Evolutionary conservation across 2,113 vertebrate genomes (phyloP), one percentile per base, ranked within the genome.

Genomic region (Gavialis gangeticus): DNA sequence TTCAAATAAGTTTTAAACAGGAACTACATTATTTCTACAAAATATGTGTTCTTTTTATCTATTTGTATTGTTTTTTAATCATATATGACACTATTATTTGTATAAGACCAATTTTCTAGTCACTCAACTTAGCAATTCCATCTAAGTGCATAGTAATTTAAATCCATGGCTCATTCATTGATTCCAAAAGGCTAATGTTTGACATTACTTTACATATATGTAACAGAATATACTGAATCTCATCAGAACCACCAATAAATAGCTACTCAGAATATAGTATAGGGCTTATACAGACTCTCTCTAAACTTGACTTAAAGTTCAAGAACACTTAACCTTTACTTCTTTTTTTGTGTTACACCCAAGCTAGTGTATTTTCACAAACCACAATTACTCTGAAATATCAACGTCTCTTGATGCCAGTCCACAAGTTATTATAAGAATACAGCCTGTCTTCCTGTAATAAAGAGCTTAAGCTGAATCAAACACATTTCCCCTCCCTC

Each of bases 171-270:
- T 95, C 96, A 93, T 96, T 94, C 96, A 96, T 96, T 94, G 95
- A 97, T 96, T 96, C 87, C 67, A 94, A 95, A 96, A 96, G 94
- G 88, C 90, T 95, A 95, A 94, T 95, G 94, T 88, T 91, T 75
- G 82, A 93, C 94, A 96, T 94, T 80, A 0, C 90, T 95, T 73
- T 96, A 83, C 55, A 4, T 90, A 34, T 85, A 82, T 89, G 63
- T 87, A 95, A 85, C 93, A 96, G 91, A 96, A 89, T 96, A 96
- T 93, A 89, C 69, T 93, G 94, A 95, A 71, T 93, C 46, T 46
- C 94, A 94, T 89, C 88, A 82, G 60, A 16, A 75, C 30, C 93
- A 89, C 79, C 73, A 94, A 94, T 75, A 90, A 94, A 96, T 94
- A 84, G 96, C 89, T 95, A 87, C 90, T 94, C 88, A 94, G 86